Conservation (phyloP, 2,113 vertebrate genomes). For the Verasper variegatus region DNA sequence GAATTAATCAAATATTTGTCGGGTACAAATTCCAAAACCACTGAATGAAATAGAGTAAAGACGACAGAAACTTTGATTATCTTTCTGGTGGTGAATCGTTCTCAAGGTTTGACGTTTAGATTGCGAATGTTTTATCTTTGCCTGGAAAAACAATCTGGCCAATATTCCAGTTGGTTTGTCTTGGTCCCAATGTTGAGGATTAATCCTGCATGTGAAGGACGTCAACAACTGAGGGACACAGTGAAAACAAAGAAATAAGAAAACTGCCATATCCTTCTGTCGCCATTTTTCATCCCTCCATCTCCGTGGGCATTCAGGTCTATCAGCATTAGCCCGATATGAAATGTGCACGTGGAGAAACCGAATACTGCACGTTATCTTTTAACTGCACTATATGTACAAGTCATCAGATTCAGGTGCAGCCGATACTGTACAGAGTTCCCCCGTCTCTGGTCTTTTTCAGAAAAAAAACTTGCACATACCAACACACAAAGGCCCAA, state of each 20-base stretch:
- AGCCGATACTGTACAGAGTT: background rate
- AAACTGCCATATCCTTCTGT: background rate
- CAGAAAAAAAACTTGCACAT: background rate
- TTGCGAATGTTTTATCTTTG: background rate
- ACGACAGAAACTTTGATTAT: too few species aligned
- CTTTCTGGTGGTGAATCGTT: background rate
- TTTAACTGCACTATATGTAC: background rate
- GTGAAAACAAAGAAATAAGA: background rate
- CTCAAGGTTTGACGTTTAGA: background rate
- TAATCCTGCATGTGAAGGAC: conserved; percentile 6
- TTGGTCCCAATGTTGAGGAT: background rate
- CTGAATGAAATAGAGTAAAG: too few species aligned
- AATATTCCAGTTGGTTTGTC: background rate
- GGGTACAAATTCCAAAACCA: too few species aligned
- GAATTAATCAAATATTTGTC: too few species aligned
- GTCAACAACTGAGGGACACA: background rate
- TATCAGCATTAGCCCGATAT: too few species aligned
- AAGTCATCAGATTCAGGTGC: background rate
- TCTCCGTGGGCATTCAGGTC: too few species aligned
- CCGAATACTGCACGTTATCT: too few species aligned
- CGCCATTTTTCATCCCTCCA: too few species aligned
- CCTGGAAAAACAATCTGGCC: background rate
- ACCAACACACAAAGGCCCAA: background rate
- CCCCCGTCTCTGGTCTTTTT: background rate
- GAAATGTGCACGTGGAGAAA: too few species aligned